Base-by-base conservation (phyloP, 2,797 vertebrate species). In the Peromyscus attwateri region DNA sequence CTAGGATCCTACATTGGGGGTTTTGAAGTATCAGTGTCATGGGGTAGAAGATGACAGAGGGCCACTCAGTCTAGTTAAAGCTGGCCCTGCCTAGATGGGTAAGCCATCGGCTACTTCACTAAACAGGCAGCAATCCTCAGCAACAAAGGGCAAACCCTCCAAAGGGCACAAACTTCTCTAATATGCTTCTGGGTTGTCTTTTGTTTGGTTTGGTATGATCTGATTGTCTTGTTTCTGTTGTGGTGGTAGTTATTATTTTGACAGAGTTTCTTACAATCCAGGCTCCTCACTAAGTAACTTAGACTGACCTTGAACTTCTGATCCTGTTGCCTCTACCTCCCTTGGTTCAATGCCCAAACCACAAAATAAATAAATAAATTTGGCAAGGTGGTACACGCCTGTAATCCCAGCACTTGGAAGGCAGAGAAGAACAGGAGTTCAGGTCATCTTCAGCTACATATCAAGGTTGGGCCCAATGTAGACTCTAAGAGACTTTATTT, bases 101-200 rank as follows among this genome's bases (percentile, higher is more conserved):
- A 49, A 75, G 82, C 49, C 52, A 90, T 43, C 46, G 34, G 57
- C 43, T 57, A 29, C 17, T 96, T 68, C n/a, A 77, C 77, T 37
- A 73, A 21, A 73, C 60, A 7, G 66, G 57, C 23, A 79, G 55
- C 25, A 76, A 68, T 60, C 75, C 13, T 40, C 55, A 31, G 19
- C 71, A 93, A 89, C n/a, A 62, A 94, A 34, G 34, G 7, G 3
- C 29, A 91, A 57, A 93, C n/a, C 82, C 77, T 89, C 95, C 21
- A 43, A 70, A 73, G 2, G 40, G 57, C 23, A 55, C n/a, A 27
- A 17, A 84, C 75, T 80, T 46, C 46, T 13, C 83, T 60, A 46
- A 52, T 0, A 0, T 12, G 70, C 21, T 73, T 57, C 34, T 60
- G 75, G 4, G 25, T 21, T 23, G 21, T 17, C 34, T 31, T 75